Evolutionary conservation across 1,140 invertebrate species (phyloP).

Genomic region (Episyrphus balteatus): DNA sequence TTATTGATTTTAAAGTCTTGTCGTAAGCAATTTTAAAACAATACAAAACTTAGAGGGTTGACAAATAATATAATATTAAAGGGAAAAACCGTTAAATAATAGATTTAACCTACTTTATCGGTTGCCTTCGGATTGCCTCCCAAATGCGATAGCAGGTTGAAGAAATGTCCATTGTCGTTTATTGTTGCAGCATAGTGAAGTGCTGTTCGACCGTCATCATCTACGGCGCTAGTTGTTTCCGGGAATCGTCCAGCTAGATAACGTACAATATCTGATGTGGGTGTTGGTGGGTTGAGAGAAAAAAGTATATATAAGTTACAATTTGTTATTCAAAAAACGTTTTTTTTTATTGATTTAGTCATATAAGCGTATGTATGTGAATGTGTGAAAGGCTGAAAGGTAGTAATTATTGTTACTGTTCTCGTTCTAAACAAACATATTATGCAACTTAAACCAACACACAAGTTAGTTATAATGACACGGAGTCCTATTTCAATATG

Average conservation of each 20-base stretch:
- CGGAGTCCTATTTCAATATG: too few relatives aligned
- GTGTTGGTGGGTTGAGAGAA: constrained; percentile 1
- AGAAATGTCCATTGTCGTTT: constrained; percentile 78
- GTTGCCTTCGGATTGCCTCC: constrained; percentile 70
- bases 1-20: too few relatives aligned
- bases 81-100: too few relatives aligned
- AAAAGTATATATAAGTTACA: constrained; percentile 2
- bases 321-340: too few relatives aligned
- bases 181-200: constrained; percentile 81
- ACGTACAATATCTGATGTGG: constrained; percentile 38
- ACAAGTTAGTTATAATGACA: too few relatives aligned
- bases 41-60: neutral
- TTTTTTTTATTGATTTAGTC: too few relatives aligned
- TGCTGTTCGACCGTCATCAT: constrained; percentile 74
- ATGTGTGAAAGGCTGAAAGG: too few relatives aligned
- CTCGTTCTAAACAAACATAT: too few relatives aligned
- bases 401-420: too few relatives aligned
- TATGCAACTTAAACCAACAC: too few relatives aligned
- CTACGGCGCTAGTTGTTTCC: constrained; percentile 63
- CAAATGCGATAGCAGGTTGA: constrained; percentile 70
- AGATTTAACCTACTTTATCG: constrained; percentile 63
- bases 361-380: too few relatives aligned
- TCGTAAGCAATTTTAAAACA: too few relatives aligned
- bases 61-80: neutral
- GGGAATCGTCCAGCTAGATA: constrained; percentile 68